These are phyloP conservation scores for Colaptes auratus DNA, from an alignment of 2,113 vertebrate genomes.

Conservation along the genomic window DNA sequence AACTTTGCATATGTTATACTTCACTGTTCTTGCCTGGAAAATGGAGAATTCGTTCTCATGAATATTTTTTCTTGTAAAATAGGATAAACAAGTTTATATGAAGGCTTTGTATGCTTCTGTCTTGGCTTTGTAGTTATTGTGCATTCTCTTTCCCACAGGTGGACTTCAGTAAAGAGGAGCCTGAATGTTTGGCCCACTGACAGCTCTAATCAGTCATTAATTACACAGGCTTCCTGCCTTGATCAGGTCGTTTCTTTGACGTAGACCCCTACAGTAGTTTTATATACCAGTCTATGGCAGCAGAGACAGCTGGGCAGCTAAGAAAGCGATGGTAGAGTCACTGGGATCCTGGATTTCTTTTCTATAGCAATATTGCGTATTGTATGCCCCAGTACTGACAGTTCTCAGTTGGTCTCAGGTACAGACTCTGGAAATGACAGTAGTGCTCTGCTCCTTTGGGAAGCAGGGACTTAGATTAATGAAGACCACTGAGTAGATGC, in stretches of 20 bases:
- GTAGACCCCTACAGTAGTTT: neutral
- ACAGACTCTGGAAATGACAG: neutral
- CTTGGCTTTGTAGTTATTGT: neutral
- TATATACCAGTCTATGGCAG: neutral
- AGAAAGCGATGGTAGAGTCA: neutral
- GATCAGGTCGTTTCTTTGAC: neutral
- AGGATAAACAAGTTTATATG: neutral
- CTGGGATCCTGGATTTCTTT: neutral
- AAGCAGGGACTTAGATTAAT: neutral
- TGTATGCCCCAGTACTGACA: fast-evolving
- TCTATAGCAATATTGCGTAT: neutral
- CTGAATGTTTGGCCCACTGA: neutral
- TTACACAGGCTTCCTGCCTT: neutral
- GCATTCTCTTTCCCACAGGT: neutral
- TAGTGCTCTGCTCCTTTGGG: neutral
- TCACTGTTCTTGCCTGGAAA: neutral
- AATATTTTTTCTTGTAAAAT: neutral
- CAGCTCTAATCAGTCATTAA: neutral
- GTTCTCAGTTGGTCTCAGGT: neutral
- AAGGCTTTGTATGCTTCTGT: neutral
- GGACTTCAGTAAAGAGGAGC: neutral
- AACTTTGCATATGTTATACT: neutral
- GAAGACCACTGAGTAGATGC: neutral
- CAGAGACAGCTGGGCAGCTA: neutral
- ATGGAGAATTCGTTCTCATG: neutral